These are phyloP conservation scores for Eupithecia subfuscata DNA, from an alignment of 2,888 invertebrate genomes.

Conservation along the genomic window DNA sequence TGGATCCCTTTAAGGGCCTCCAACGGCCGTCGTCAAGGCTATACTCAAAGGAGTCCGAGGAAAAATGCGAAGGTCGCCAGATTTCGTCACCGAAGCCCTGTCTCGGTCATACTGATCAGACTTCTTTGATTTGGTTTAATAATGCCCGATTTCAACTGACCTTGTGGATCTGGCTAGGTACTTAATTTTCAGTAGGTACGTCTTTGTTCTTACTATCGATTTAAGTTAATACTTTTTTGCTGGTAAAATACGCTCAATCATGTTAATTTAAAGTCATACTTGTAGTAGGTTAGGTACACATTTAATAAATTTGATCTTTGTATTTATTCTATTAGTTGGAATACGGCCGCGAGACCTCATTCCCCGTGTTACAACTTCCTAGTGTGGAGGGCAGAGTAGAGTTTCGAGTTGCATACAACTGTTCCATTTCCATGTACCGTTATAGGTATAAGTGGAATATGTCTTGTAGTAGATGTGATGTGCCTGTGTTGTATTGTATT, in stretches of 20 bases:
- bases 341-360: constrained; percentile 13
- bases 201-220: neutral
- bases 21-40: constrained; percentile 55
- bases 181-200: constrained; percentile 5
- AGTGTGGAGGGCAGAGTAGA: constrained; percentile 25
- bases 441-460: constrained; percentile 1
- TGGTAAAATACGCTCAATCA: neutral
- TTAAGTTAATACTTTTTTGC: neutral
- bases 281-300: neutral
- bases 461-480: constrained; percentile 2
- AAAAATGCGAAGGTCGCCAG: constrained; percentile 53
- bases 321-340: neutral
- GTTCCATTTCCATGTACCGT: constrained; percentile 14
- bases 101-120: constrained; percentile 58
- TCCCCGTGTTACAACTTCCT: constrained; percentile 32
- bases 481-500: neutral
- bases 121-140: constrained; percentile 51
- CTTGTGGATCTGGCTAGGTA: constrained; percentile 17
- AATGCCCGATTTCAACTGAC: constrained; percentile 45
- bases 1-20: constrained; percentile 38
- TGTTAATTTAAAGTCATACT: neutral
- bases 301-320: neutral
- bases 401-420: constrained; percentile 4
- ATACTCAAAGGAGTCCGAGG: constrained; percentile 41
- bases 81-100: constrained; percentile 50